Percentiles rank a stretch among this genome's conserved stretches.
Conservation (phyloP, 1,140 invertebrate species). For the Patella vulgata region DNA sequence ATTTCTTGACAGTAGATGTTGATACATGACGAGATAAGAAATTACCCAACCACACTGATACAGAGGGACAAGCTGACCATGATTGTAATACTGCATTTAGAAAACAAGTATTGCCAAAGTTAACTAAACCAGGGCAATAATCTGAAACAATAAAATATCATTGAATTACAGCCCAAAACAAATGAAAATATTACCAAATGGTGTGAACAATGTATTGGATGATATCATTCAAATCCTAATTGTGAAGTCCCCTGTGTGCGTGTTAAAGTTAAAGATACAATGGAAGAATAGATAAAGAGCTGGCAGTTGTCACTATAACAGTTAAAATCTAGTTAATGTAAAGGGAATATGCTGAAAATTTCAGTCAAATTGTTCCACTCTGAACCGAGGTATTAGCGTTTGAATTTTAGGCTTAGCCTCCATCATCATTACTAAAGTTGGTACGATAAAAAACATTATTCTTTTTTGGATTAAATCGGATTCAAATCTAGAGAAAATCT, state of each 20-base stretch:
- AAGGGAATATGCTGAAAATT: no score
- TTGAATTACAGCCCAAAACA: not conserved
- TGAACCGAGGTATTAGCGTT: no score
- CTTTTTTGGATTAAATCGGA: no score
- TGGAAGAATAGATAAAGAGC: no score
- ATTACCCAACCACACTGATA: slow-evolving; percentile 81
- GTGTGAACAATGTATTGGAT: not conserved
- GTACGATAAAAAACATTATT: no score
- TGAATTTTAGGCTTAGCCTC: no score
- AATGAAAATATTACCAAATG: not conserved
- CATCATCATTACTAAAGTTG: no score
- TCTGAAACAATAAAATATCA: slow-evolving; percentile 46
- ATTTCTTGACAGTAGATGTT: not conserved
- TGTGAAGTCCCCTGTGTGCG: not conserved
- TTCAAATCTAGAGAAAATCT: no score
- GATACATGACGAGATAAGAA: slow-evolving; percentile 25
- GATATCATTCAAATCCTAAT: not conserved
- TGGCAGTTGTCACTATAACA: no score
- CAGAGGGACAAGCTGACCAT: slow-evolving; percentile 82
- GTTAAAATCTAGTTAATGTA: no score
- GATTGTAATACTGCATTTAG: slow-evolving; percentile 98
- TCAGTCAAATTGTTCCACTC: no score
- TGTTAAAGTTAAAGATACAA: not conserved
- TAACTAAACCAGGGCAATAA: slow-evolving; percentile 83
- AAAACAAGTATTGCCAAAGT: slow-evolving; percentile 97